Percentiles rank a stretch among this genome's conserved stretches.
These are phyloP conservation scores for Andinoacara biseriatus DNA, from an alignment of 2,113 vertebrate genomes.

Conservation along the genomic window DNA sequence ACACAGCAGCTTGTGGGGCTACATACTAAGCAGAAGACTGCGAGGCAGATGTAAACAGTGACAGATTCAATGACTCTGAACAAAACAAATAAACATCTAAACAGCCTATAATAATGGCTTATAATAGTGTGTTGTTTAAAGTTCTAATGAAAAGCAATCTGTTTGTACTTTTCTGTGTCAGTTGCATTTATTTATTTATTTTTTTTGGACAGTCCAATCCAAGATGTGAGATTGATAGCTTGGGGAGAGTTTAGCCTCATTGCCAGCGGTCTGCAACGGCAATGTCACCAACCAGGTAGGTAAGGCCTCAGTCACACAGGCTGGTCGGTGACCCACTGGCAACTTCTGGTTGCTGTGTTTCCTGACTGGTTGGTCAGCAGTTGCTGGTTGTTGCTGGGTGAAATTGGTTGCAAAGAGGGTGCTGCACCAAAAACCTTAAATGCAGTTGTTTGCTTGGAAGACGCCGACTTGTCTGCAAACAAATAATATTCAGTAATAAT, in stretches of 20 bases:
- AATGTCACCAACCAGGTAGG: background rate
- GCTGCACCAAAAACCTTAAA: background rate
- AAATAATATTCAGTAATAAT: background rate
- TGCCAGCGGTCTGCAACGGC: background rate
- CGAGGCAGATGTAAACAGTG: slow-evolving; percentile 44
- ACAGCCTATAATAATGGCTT: slow-evolving; percentile 36
- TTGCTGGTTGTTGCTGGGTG: background rate
- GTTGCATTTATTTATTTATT: background rate
- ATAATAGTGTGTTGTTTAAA: slow-evolving; percentile 47
- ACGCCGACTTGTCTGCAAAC: background rate
- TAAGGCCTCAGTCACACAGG: background rate
- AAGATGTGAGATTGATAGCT: slow-evolving; percentile 12
- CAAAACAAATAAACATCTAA: slow-evolving; percentile 27
- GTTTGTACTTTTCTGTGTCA: slow-evolving; percentile 29
- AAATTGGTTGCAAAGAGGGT: background rate
- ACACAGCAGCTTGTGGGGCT: slow-evolving; percentile 39
- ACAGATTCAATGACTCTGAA: slow-evolving; percentile 34
- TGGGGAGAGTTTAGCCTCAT: background rate
- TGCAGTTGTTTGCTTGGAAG: background rate
- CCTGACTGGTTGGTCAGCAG: background rate
- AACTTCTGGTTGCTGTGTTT: no score
- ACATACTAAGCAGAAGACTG: slow-evolving; percentile 27
- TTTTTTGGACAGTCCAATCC: background rate
- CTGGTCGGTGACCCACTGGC: no score
- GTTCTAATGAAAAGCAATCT: slow-evolving; percentile 44